Base-by-base conservation (phyloP, 35 echinoderm and acorn worm species). In the Diadema setosum region DNA sequence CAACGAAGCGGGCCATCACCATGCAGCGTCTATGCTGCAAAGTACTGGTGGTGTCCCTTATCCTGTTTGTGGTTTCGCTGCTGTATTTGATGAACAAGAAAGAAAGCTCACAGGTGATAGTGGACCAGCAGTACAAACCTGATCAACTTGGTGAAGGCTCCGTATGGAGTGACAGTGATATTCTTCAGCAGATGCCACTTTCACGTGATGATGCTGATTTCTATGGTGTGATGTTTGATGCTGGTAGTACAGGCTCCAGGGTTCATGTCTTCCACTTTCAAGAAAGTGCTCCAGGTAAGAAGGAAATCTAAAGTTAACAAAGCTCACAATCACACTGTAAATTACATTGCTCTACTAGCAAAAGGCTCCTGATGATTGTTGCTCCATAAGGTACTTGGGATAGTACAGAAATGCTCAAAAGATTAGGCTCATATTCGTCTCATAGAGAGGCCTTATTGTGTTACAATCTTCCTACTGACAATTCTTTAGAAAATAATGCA, bases 181-280 rank as follows among this genome's bases (percentile, higher is more conserved):
- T 33, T 67, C 7, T 78, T 67, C 27, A 24, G 39, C 20, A 5
- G 73, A 78, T 33, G 16, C 18, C 40, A 11, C 48, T 52, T 11
- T 9, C 9, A 52, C 3, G 44, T 14, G 34, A n/a, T 33, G 37
- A 39, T 70, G 57, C 6, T 42, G 85, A 98, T 85, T 91, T 94
- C 57, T 98, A 98, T 87, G 92, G 91, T 67, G 91, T 98, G 25
- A 98, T 98, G 84, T 98, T 98, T 91, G 95, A 98, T 87, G 95
- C 91, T 41, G 95, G 95, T 24, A 98, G 95, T 45, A 98, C 95
- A 30, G 95, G 95, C 11, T 84, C 91, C 8, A 87, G 95, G 49
- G 88, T 98, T 29, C 95, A 98, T 86, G 88, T 98, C 46, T 94
- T 94, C 64, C 95, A 98, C 45, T 98, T 98, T 84, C 49, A 60